Percentiles rank a stretch among this genome's conserved stretches.
Conservation (phyloP, 2,888 invertebrate species). For the Amphiduros pacificus region DNA sequence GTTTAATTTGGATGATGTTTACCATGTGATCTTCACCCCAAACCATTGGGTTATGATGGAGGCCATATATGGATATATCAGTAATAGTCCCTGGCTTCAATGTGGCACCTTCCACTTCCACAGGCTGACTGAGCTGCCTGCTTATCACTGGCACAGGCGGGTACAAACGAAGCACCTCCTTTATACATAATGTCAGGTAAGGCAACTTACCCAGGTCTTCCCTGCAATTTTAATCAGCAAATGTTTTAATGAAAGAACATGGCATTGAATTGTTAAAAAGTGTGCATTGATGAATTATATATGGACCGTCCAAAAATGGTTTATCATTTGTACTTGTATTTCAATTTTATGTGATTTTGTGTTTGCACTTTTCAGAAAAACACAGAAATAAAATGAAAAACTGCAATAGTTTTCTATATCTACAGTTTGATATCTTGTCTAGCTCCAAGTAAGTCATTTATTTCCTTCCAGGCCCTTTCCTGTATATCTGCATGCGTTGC, state of each 20-base stretch:
- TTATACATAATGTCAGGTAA: slow-evolving; percentile 42
- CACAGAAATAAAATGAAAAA: too few relatives aligned
- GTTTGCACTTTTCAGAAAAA: too few relatives aligned
- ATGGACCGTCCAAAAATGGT: too few relatives aligned
- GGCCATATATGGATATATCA: slow-evolving; percentile 35
- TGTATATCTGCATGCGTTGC: slow-evolving; percentile 7
- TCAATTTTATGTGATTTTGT: too few relatives aligned
- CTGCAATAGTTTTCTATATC: too few relatives aligned
- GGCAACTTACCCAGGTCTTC: slow-evolving; percentile 38
- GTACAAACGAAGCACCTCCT: slow-evolving; percentile 40
- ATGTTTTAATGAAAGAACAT: neutral
- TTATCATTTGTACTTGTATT: too few relatives aligned
- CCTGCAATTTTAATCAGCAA: slow-evolving; percentile 27
- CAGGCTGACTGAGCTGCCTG: slow-evolving; percentile 33
- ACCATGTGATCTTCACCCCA: slow-evolving; percentile 32
- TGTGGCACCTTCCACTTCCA: slow-evolving; percentile 33
- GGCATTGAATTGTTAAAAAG: too few relatives aligned
- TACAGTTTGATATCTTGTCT: too few relatives aligned
- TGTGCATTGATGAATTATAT: too few relatives aligned
- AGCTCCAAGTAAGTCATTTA: slow-evolving; percentile 13
- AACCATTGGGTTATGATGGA: slow-evolving; percentile 39
- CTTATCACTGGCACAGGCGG: slow-evolving; percentile 40
- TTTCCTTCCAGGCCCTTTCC: neutral
- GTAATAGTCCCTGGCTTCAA: slow-evolving; percentile 34
- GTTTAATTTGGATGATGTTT: neutral